Base-by-base conservation (phyloP, 2,113 vertebrate genomes). In the Cichladusa arquata region DNA sequence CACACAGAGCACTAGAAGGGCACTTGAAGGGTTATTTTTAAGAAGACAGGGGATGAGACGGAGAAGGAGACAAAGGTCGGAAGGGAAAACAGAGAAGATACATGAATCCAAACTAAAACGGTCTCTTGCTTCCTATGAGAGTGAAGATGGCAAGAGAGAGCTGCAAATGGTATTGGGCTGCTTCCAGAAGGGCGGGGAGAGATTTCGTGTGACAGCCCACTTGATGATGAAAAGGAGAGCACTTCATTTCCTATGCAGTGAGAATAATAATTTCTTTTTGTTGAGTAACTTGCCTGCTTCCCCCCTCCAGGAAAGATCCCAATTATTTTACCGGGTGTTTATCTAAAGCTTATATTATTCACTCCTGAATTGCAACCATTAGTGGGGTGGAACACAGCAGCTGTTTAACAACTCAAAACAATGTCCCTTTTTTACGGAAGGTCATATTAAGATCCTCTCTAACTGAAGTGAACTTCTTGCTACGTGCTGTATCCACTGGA, bases 271-370 rank as follows among this genome's bases (percentile, higher is more conserved):
- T 93, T 93, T 90, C 47, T 94, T 95, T 93, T 85, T 83, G 65
- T 85, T 89, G 87, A 88, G 50, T 80, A 90, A 77, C 65, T 73
- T 78, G 92, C 94, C 73, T 79, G 53, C 69, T 92, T 88, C 47
- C 86, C 64, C 51, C 62, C 1, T 1, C 81, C 77, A 78, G 94
- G 90, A 97, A 95, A 86, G 77, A 85, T 92, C 95, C 77, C 83
- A 93, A 96, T 95, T 92, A 93, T 92, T 96, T 95, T 96, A 95
- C 92, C 91, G 2, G 80, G 78, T 96, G 86, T 85, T 95, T 89
- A 82, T 79, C 84, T 86, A 67, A 79, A 54, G 58, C 22, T 69
- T 51, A 73, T 61, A 90, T 90, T 92, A 92, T 96, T 95, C 83
- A 51, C 65, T 74, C 23, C 81, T 86, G 92, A 95, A 97, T 69